Evolutionary conservation across 2,797 vertebrate genomes (phyloP).

Genomic region (Sebastes variabilis): DNA sequence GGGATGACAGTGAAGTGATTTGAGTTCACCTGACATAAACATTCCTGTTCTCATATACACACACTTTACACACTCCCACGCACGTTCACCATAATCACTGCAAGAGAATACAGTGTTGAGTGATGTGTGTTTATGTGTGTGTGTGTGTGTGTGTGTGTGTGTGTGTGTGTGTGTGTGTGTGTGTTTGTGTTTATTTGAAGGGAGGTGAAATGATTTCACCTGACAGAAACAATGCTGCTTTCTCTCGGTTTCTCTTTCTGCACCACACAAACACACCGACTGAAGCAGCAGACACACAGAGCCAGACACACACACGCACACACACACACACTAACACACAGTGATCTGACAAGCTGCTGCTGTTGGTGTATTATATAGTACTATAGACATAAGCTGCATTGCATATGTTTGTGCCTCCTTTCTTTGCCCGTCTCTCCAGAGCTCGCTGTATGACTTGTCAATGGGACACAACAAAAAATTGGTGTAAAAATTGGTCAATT

Average conservation of each 20-base stretch:
- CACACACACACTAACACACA: not conserved
- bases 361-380: not conserved
- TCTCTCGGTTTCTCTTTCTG: constrained; percentile 28
- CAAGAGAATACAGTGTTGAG: constrained; percentile 7
- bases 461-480: not conserved
- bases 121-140: not conserved
- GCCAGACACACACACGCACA: not conserved
- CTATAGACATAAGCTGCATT: constrained; percentile 9
- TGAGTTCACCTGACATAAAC: constrained; percentile 81
- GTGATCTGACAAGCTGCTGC: constrained; percentile 20
- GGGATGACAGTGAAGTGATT: constrained; percentile 58
- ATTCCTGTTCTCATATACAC: constrained; percentile 68
- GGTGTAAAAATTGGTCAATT: not conserved
- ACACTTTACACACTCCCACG: constrained; percentile 53
- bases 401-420: not conserved
- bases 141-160: not conserved
- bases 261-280: constrained; percentile 1
- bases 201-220: constrained; percentile 54
- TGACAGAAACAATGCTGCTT: constrained; percentile 57
- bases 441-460: not conserved
- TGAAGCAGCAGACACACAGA: not conserved
- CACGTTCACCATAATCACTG: constrained; percentile 38
- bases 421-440: constrained; percentile 38
- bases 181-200: constrained; percentile 14
- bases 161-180: constrained; percentile 13